Conservation (phyloP, 2,797 vertebrate species). For the Falco biarmicus region DNA sequence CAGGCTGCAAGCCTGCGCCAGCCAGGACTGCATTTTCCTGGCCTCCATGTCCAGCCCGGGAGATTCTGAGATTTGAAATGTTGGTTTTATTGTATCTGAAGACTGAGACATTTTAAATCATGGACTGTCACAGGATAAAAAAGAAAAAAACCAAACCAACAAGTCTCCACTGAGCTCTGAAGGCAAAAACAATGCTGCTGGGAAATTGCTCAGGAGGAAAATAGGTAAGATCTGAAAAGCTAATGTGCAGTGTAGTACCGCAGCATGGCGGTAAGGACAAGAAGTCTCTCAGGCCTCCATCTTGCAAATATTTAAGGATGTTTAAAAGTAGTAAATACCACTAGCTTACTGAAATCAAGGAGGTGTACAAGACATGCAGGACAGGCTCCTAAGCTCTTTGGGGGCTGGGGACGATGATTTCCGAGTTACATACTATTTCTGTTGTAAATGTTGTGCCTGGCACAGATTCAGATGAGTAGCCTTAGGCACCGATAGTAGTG, state of each 20-base stretch:
- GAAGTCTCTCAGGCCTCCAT: neutral
- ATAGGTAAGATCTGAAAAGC: neutral
- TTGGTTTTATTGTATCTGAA: neutral
- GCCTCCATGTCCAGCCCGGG: neutral
- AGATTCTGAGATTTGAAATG: neutral
- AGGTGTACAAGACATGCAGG: neutral
- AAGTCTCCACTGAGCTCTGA: neutral
- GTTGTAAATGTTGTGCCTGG: neutral
- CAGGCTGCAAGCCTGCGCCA: neutral
- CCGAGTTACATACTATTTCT: neutral
- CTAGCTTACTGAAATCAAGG: neutral
- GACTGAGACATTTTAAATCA: neutral
- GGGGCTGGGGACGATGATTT: neutral
- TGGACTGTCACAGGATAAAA: neutral
- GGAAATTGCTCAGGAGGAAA: neutral
- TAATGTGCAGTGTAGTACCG: neutral
- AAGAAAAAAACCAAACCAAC: neutral
- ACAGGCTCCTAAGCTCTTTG: neutral
- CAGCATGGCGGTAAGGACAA: neutral
- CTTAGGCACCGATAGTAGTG: neutral
- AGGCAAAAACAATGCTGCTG: neutral
- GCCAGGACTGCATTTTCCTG: neutral
- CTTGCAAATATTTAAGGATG: neutral
- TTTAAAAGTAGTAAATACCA: neutral
- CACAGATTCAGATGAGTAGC: neutral